These are phyloP conservation scores for Margarornis squamiger DNA, from an alignment of 2,797 vertebrate genomes.

Conservation along the genomic window DNA sequence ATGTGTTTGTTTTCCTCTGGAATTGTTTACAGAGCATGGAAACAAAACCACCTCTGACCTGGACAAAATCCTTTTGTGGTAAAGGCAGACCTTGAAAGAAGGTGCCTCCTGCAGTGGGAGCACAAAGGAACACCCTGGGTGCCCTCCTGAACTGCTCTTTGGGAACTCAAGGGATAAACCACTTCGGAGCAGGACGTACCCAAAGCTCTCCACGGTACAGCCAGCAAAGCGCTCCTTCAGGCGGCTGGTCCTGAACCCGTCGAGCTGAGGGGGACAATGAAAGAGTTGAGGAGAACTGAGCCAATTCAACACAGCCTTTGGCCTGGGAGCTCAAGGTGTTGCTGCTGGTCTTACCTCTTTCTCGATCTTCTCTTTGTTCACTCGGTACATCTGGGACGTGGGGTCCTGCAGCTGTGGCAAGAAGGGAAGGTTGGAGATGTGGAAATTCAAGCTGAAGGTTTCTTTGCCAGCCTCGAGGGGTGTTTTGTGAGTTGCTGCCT, in stretches of 20 bases:
- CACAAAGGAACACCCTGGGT: background rate
- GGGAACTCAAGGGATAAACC: background rate
- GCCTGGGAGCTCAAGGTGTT: background rate
- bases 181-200: background rate
- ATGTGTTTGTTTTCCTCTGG: background rate
- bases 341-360: slow-evolving; percentile 32
- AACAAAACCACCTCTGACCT: background rate
- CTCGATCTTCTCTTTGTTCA: slow-evolving; percentile 47
- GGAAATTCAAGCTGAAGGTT: slow-evolving; percentile 50
- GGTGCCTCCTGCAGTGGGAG: background rate
- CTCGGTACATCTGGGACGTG: background rate
- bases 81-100: background rate
- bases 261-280: slow-evolving; percentile 44
- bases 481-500: background rate
- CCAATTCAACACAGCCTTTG: background rate
- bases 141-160: background rate
- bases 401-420: slow-evolving; percentile 11
- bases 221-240: slow-evolving; percentile 24
- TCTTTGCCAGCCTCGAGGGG: background rate
- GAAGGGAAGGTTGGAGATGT: slow-evolving; percentile 51
- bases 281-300: background rate
- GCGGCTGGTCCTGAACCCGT: background rate
- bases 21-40: background rate
- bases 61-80: background rate
- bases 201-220: slow-evolving; percentile 53